Evolutionary conservation across 2,113 vertebrate genomes (phyloP), one percentile per base, ranked within the genome.

Genomic region (Istiophorus platypterus): DNA sequence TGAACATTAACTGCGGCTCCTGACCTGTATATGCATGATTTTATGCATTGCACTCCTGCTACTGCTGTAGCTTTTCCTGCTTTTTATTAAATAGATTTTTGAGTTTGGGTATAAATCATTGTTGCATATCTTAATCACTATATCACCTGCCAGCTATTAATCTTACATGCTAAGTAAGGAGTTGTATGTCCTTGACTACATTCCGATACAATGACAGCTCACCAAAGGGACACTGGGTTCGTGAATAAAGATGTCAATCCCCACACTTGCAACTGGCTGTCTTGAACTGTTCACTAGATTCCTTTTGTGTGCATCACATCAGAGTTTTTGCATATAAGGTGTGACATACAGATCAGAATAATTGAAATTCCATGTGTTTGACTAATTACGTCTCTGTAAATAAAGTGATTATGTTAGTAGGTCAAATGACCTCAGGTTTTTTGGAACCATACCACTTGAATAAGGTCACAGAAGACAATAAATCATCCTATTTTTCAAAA

Each of bases 401-500:
- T 66, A 31, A 59, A 7, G 12, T 29, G 9, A 41, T 39, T 49
- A 39, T 20, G 5, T 20, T 27, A 63, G 26, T 41, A 54, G 59
- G 70, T 81, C 52, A 79, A 65, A 69, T 57, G 13, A 20, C 52
- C 8, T 70, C 17, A 26, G 3, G 39, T 72, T 64, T 56, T 27
- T n/a, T 62, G 22, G 10, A 61, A 47, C 69, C 56, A 51, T 24
- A 67, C 4, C 13, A 42, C 14, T 42, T 31, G 0, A 39, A 64
- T 37, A 45, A 71, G 51, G 58, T 69, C 56, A 56, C 26, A 49
- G 24, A 20, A 61, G 41, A 75, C 51, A 27, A 51, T 56, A 20
- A 61, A 54, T 45, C 18, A 45, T 18, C 13, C 14, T 58, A 14
- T 80, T 69, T 72, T 58, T 58, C 22, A 51, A 15, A 77, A 17